Base-by-base conservation (phyloP, 1,140 invertebrate genomes). In the Batillaria attramentaria region DNA sequence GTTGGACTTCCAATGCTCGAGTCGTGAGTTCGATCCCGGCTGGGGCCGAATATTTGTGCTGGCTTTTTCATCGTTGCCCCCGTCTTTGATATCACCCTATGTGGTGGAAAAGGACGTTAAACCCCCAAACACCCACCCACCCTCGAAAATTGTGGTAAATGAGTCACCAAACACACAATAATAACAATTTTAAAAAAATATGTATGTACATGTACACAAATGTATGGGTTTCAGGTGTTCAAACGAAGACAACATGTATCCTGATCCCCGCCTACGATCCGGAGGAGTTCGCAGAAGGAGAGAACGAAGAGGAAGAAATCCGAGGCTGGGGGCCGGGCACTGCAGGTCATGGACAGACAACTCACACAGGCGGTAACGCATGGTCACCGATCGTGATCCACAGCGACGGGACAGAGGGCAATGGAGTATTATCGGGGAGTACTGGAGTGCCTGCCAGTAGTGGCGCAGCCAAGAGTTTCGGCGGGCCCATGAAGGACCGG, bases 221-320 rank as follows among this genome's bases (percentile, higher is more conserved):
- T 39, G 13, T 60, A 28, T 5, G 10, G 20, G 13, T 24, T 37
- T 33, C 73, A 75, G 73, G 18, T 24, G 54, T 37, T 20, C 37
- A 16, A 35, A 39, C 42, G 24, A 62, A 28, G 43, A 62, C n/a
- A 24, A 35, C 39, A 54, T 75, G 73, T 28, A 75, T 75, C 39
- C 37, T 75, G 35, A 57, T 62, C 18, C 73, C 73, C 0, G 73
- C 57, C 73, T 75, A 75, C 54, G 31, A 75, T 57, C 20, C 39
- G n/a, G 54, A 75, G 24, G 73, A 75, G 20, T 28, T 65, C 4
- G 37, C 39, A n/a, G 73, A 75, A 39, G 73, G 73, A 8, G 73
- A 75, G 54, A 75, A 75, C 37, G 73, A 75, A n/a, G 73, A 75
- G 57, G 73, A 75, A 24, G 73, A 75, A 37, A 16, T 75, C 16